Evolutionary conservation across 2,113 vertebrate species (phyloP).

Genomic region (Parus major): DNA sequence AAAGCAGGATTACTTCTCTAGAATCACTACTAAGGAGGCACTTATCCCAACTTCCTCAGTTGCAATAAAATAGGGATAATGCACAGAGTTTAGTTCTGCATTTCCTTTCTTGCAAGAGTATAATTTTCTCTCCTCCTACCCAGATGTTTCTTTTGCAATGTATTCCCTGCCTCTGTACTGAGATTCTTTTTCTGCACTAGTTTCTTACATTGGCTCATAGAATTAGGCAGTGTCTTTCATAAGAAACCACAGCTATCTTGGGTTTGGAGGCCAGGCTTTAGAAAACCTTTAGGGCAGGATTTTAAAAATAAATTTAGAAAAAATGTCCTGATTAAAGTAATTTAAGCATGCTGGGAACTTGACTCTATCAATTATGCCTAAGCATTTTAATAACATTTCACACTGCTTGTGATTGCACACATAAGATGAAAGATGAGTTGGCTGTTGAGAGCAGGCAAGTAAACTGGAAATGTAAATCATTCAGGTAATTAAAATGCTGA

Average conservation of each 20-base stretch:
- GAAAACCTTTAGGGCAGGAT: background rate
- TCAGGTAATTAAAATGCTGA: constrained; percentile 26
- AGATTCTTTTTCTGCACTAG: background rate
- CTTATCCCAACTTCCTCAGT: background rate
- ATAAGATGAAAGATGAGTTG: constrained; percentile 20
- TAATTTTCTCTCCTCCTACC: rapidly evolving
- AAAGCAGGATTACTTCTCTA: background rate
- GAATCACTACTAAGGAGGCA: background rate
- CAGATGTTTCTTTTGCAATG: rapidly evolving
- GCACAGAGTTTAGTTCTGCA: background rate
- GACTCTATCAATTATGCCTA: constrained; percentile 19
- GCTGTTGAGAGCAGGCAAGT: constrained; percentile 3
- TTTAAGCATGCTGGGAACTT: background rate
- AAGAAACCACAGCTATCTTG: background rate
- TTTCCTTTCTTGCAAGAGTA: background rate
- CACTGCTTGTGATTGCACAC: constrained; percentile 7
- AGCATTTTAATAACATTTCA: constrained; percentile 41
- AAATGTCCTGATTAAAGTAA: background rate
- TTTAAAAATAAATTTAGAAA: constrained; percentile 5
- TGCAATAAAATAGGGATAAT: background rate
- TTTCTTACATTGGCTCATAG: background rate
- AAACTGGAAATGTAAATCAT: constrained; percentile 26
- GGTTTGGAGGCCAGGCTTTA: background rate
- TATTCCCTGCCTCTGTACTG: background rate
- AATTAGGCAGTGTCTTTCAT: background rate